Conservation (phyloP, 1,140 invertebrate species). For the Drosophila lini region DNA sequence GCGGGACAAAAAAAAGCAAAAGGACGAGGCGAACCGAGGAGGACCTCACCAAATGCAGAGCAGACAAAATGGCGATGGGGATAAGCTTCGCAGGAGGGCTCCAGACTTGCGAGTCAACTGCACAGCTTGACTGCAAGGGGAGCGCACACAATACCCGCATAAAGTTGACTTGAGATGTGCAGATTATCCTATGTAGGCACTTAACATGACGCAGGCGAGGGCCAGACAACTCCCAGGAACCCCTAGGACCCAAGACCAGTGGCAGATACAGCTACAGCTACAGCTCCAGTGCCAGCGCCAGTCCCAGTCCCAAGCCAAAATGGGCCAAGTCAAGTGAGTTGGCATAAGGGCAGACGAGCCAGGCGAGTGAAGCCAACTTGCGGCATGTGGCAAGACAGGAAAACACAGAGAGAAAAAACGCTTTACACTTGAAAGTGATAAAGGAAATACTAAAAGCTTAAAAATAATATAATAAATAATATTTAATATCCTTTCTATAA, state of each 20-base stretch:
- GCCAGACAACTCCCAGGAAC: slow-evolving; percentile 27
- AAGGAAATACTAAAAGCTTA: neutral
- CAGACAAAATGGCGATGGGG: slow-evolving; percentile 30
- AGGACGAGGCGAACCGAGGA: slow-evolving; percentile 7
- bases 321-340: slow-evolving; percentile 49
- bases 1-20: slow-evolving; percentile 2
- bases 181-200: slow-evolving; percentile 81
- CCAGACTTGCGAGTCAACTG: slow-evolving; percentile 63
- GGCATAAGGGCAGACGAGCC: slow-evolving; percentile 41
- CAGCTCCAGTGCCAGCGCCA: slow-evolving; percentile 13
- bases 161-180: slow-evolving; percentile 70
- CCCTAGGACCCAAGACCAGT: slow-evolving; percentile 1
- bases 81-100: slow-evolving; percentile 14
- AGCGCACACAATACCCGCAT: slow-evolving; percentile 54
- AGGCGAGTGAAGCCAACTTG: slow-evolving; percentile 26
- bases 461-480: neutral
- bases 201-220: slow-evolving; percentile 57
- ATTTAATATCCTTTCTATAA: neutral
- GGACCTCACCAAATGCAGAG: slow-evolving; percentile 53
- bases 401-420: slow-evolving; percentile 13
- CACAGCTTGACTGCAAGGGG: slow-evolving; percentile 70
- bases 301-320: slow-evolving; percentile 17
- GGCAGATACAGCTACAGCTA: slow-evolving; percentile 3
- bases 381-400: slow-evolving; percentile 44
- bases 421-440: neutral